These are phyloP conservation scores for Drosophila mettleri DNA, from an alignment of 2,888 invertebrate species.

Conservation along the genomic window DNA sequence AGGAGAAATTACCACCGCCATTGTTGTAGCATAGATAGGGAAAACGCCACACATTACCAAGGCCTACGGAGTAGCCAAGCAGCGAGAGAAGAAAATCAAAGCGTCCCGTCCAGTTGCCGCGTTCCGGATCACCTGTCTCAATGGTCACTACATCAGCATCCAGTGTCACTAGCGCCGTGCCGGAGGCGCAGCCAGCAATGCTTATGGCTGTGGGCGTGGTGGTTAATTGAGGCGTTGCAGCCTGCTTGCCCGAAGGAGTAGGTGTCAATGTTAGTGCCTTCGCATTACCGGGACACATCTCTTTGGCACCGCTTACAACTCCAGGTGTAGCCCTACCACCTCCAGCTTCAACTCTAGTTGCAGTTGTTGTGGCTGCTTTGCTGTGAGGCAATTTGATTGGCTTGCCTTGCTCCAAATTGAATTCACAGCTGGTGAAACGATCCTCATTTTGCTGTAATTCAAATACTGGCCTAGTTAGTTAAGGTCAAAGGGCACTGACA, in stretches of 20 bases:
- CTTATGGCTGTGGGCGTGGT: conserved; percentile 73
- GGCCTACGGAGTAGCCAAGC: conserved; percentile 90
- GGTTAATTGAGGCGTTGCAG: conserved; percentile 47
- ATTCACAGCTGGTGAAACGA: conserved; percentile 74
- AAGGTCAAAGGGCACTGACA: too few species aligned
- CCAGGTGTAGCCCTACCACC: conserved; percentile 7
- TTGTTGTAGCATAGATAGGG: conserved; percentile 91
- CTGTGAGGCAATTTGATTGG: conserved; percentile 48
- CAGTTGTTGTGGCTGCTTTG: conserved; percentile 39
- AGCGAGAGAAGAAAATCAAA: conserved; percentile 90
- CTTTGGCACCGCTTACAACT: conserved; percentile 9
- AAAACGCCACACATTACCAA: conserved; percentile 91
- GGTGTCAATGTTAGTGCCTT: conserved; percentile 47
- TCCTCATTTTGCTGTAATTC: conserved; percentile 78
- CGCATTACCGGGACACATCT: conserved; percentile 61
- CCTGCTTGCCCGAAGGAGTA: conserved; percentile 39
- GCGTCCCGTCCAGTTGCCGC: conserved; percentile 91
- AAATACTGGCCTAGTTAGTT: conserved; percentile 36
- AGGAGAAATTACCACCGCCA: conserved; percentile 87
- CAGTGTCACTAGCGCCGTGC: conserved; percentile 79
- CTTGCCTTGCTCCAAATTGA: conserved; percentile 31
- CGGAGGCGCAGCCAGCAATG: conserved; percentile 82
- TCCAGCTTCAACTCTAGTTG: conserved; percentile 12
- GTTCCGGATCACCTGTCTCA: conserved; percentile 85
- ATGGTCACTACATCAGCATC: conserved; percentile 56